These are phyloP conservation scores for Empidonax alnorum DNA, from an alignment of 2,113 vertebrate species.

Conservation along the genomic window DNA sequence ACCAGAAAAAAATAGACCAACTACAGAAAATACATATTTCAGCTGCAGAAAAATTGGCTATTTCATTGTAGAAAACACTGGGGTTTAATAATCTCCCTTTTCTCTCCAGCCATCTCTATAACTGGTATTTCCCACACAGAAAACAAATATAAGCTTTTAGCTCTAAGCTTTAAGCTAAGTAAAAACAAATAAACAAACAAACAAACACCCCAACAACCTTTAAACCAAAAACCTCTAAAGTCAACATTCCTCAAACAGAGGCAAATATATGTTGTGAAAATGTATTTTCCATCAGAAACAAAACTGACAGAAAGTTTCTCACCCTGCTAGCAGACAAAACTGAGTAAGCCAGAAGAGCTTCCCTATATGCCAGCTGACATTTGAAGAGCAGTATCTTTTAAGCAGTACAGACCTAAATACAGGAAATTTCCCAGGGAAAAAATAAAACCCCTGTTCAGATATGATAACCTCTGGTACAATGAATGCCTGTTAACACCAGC, in stretches of 20 bases:
- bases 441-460: background rate
- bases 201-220: background rate
- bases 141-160: background rate
- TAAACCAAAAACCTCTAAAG: background rate
- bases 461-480: background rate
- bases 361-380: background rate
- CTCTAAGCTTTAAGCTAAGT: background rate
- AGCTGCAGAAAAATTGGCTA: background rate
- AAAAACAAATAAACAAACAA: background rate
- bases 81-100: background rate
- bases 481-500: background rate
- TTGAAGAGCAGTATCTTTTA: background rate
- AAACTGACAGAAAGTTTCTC: background rate
- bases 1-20: background rate
- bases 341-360: background rate
- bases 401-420: background rate
- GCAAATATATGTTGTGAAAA: background rate
- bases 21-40: background rate
- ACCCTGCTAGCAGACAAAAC: background rate
- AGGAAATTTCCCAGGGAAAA: background rate
- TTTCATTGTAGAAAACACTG: background rate
- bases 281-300: background rate
- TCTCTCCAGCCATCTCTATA: background rate
- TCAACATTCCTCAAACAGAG: background rate
- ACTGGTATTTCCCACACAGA: background rate